Evolutionary conservation across 2,888 invertebrate genomes (phyloP), one percentile per base, ranked within the genome.

Genomic region (Polymixis lichenea): DNA sequence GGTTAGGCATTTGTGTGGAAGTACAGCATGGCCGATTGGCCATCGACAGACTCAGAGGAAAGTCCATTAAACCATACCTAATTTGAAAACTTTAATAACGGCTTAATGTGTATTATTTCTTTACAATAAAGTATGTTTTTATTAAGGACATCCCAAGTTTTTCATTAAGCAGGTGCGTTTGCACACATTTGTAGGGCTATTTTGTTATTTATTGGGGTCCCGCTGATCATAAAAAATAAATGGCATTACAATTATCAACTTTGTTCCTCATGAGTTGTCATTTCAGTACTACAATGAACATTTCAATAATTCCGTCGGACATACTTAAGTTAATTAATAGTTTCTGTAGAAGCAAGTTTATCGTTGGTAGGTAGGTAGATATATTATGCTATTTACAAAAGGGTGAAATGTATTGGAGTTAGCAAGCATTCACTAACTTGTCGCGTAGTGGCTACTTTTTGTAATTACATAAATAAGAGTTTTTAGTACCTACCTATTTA

Each of bases 161-260:
- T 83, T 93, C 93, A 88, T 86, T 69, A 82, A 87, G 95, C 95
- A 96, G 96, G 96, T 95, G 95, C 91, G 68, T 87, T 80, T 62
- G 86, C 83, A 82, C 93, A 93, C 93, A 90, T 93, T 93, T 90
- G 89, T 90, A 88, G 89, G 88, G 87, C 85, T 89, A 90, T 90
- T 89, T 85, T 78, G 89, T 92, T 90, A 91, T 93, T 92, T 92
- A 93, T 93, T 92, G 88, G 90, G 91, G 91, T 88, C 89, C 78
- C 78, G 83, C 82, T 80, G 83, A 86, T 88, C 86, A 90, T 91
- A 94, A 94, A 94, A 94, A 94, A 91, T 85, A 93, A 94, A 94
- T 94, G 92, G 91, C 94, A 93, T 90, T 86, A 93, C 92, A 94
- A 95, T 95, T 94, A 94, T 90, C 89, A 90, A 92, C 89, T 90